A percentile compares a stretch with the other conserved stretches of the same genome.
Conservation (phyloP, 1,140 invertebrate genomes). For the Homalodisca vitripennis region DNA sequence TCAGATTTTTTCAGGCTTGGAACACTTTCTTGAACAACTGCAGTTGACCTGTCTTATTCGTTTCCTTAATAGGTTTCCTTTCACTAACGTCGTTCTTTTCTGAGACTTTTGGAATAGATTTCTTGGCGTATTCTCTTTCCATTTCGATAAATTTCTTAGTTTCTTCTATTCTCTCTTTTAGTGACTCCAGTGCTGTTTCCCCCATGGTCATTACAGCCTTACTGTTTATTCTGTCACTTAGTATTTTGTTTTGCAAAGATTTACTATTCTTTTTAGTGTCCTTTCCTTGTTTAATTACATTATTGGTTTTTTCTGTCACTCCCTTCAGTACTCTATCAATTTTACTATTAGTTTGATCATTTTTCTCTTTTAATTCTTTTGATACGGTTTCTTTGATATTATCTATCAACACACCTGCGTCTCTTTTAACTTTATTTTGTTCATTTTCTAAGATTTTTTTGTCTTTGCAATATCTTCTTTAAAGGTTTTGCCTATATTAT, state of each 20-base stretch:
- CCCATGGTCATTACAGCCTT: too few species aligned
- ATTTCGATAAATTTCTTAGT: conserved; percentile 3
- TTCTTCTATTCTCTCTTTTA: background rate
- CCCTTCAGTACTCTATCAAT: background rate
- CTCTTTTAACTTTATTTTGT: conserved; percentile 10
- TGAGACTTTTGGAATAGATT: too few species aligned
- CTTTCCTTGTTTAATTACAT: too few species aligned
- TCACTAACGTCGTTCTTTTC: too few species aligned
- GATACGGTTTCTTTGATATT: background rate
- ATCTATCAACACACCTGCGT: background rate
- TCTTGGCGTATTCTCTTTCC: conserved; percentile 17
- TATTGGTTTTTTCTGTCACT: background rate
- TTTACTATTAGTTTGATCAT: background rate
- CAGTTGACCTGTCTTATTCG: background rate
- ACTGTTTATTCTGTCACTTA: too few species aligned
- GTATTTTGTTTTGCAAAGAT: too few species aligned
- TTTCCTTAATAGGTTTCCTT: too few species aligned
- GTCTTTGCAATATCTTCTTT: background rate
- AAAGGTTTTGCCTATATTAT: conserved; percentile 18
- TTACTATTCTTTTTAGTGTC: too few species aligned
- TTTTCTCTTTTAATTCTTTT: background rate
- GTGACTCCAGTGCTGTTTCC: background rate
- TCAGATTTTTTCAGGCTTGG: conserved; percentile 3
- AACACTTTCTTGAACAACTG: background rate
- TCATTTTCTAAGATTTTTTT: background rate